Evolutionary conservation across 2,113 vertebrate species (phyloP), one percentile per base, ranked within the genome.

Genomic region (Marcusenius ussheri): DNA sequence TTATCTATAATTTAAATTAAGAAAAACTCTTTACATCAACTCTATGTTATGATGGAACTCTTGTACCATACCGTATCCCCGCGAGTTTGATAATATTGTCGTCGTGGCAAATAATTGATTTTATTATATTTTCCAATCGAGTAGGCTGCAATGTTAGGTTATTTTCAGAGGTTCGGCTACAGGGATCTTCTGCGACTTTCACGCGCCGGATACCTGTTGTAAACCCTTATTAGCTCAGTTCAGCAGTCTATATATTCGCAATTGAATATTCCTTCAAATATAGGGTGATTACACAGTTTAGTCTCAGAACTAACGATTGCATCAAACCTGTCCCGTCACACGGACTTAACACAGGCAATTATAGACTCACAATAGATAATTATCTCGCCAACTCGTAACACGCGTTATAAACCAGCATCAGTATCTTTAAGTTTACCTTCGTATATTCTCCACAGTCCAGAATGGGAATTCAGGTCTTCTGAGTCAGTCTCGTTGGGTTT

Each of bases 391-490:
- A 31, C 27, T 70, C 27, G 62, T 70, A 70, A 31, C 58, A 66
- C n/a, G 62, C 62, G n/a, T 70, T 70, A 70, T 70, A 70, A 70
- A 70, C 13, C 62, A 31, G 62, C 62, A 70, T 70, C 62, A 70
- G n/a, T 13, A 70, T 3, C 46, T 24, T 80, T 17, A 21, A 47
- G 24, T 24, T 49, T 94, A 96, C 95, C 95, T 96, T 94, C 91
- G 21, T 94, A 94, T 47, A 94, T 95, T 66, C 92, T 93, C 96
- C 96, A 96, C 77, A 97, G 95, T 89, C 96, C 96, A 3, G 90
- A 93, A n/a, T 93, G 94, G 1, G 94, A 96, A 89, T 93, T 94
- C 90, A 95, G 92, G 70, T 92, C 93, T 66, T 93, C 93, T 0
- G 93, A 53, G 47, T 92, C 93, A 13, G 95, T 93, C 88, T 93